Conservation (phyloP, 2,113 vertebrate genomes). For the Rynchops niger region DNA sequence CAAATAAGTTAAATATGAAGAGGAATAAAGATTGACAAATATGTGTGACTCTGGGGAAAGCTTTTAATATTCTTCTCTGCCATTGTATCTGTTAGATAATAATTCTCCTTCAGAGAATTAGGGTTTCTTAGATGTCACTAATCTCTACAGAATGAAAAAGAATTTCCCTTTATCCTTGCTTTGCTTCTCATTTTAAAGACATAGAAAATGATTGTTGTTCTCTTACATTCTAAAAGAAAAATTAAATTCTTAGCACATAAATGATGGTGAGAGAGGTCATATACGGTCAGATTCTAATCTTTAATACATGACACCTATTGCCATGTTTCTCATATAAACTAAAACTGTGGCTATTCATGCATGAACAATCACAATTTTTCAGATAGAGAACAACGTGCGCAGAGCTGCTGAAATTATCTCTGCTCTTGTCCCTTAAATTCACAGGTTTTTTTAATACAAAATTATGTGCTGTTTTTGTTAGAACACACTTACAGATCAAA, state of each 20-base stretch:
- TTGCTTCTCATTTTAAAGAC: background rate
- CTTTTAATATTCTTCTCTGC: slow-evolving; percentile 13
- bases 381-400: background rate
- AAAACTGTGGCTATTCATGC: background rate
- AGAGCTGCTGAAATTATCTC: background rate
- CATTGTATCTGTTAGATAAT: background rate
- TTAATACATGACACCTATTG: background rate
- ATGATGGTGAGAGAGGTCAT: background rate
- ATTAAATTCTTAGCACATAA: background rate
- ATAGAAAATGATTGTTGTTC: background rate
- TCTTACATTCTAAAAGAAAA: background rate
- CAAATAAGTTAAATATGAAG: slow-evolving; percentile 38
- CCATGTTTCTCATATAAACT: slow-evolving; percentile 25
- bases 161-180: background rate
- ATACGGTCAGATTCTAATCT: background rate
- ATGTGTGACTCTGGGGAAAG: slow-evolving; percentile 7
- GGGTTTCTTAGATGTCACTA: background rate
- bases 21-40: slow-evolving; percentile 35
- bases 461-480: background rate
- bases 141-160: background rate
- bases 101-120: background rate
- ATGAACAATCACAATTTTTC: background rate
- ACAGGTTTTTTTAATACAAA: background rate
- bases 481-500: slow-evolving; percentile 3
- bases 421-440: background rate